Base-by-base conservation (phyloP, 2,113 vertebrate genomes). In the Crotalus horridus region DNA sequence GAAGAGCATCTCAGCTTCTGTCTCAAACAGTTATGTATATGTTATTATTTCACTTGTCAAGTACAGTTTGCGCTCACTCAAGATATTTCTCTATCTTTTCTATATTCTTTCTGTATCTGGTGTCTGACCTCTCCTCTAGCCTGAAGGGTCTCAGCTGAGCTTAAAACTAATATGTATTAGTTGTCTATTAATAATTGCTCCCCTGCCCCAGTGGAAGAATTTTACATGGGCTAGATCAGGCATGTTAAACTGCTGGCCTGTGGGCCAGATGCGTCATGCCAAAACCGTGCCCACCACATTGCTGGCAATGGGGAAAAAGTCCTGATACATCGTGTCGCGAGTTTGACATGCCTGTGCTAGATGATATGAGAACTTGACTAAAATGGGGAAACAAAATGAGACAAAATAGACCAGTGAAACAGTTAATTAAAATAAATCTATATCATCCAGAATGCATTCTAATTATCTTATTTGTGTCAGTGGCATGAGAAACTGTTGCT, bases 341-440 rank as follows among this genome's bases (percentile, higher is more conserved):
- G 48, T 48, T 48, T 48, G 48, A 8, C 7, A 48, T 48, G 48
- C 48, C 48, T 48, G 48, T 7, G 48, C 1, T 48, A 48, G 48
- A 48, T 48, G 48, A 48, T 48, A 48, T 48, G 48, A 48, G 48
- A 48, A 48, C 86, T 3, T 24, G 58, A 89, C 92, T 88, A 13
- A 54, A 85, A 85, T 39, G 17, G 23, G 23, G 23, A 91, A 91
- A 85, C 88, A 88, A 94, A 94, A 91, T n/a, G 53, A 20, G 15
- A 55, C n/a, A 56, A 56, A n/a, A 0, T n/a, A 91, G 55, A 94
- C 55, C 55, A 90, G n/a, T 51, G n/a, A 8, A 9, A 86, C 55
- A 86, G 5, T 86, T 85, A 59, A 90, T 90, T 90, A 33, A 53
- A 59, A 90, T 86, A n/a, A n/a, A 39, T 64, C 48, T 92, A 3